Base-by-base conservation (phyloP, 1,140 invertebrate species). In the Drosophila biarmipes region DNA sequence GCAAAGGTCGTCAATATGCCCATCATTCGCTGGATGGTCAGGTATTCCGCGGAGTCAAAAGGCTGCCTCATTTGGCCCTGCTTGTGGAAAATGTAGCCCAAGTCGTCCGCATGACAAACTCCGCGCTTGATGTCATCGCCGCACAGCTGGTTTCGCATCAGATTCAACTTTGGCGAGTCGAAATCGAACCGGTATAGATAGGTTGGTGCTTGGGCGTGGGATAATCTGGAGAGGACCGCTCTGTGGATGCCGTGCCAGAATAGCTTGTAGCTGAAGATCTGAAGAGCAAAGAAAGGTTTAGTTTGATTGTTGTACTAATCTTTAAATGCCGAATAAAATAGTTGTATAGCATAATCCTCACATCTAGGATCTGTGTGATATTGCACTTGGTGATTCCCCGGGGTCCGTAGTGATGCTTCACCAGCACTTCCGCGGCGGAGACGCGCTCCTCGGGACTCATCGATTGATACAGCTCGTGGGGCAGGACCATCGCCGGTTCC, bases 81-180 rank as follows among this genome's bases (percentile, higher is more conserved):
- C 38, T 92, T 93, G 53, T 92, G 91, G 76, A 95, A 96, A 6
- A 95, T 73, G 80, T 95, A 95, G 53, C 93, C 94, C 10, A 95
- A 40, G 59, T 96, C 95, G 66, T 95, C 95, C 0, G 92, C 94
- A 84, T 96, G 95, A 58, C 92, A 93, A 4, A 93, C 93, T 1
- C 87, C 87, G 2, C 69, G 63, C 24, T 63, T 76, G 12, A 90
- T 80, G 29, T 77, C 63, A 14, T 72, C 34, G 0, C 87, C 74
- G 19, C 90, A 91, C 10, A 87, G 73, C 31, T 87, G 90, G 27
- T 92, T 61, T 8, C 90, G 67, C 58, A 76, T 72, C 31, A 90
- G 45, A 51, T 91, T 92, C 14, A 78, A 67, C 11, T 53, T 69
- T 5, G 76, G 64, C 6, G 92, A 90, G 48, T 92, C 91, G 21